Evolutionary conservation across 2,888 invertebrate species (phyloP).

Genomic region (Athalia cordata): DNA sequence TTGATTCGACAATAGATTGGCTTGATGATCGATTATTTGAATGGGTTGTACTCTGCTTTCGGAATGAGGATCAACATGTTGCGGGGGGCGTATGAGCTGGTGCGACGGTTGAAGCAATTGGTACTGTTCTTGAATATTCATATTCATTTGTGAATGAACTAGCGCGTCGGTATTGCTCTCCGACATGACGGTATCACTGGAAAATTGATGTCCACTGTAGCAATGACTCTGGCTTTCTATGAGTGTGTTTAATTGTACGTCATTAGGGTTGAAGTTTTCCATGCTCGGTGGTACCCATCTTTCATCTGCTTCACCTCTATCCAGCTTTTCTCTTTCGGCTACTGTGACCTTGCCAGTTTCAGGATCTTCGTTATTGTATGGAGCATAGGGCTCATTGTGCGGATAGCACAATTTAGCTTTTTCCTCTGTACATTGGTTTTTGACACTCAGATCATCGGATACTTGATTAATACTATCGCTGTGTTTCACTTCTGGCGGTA

Average conservation of each 20-base stretch:
- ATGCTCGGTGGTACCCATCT: conserved; percentile 80
- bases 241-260: conserved; percentile 64
- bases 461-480: conserved; percentile 49
- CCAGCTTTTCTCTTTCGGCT: conserved; percentile 71
- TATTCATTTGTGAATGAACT: conserved; percentile 63
- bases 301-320: conserved; percentile 76
- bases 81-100: conserved; percentile 59
- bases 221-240: conserved; percentile 70
- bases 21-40: conserved; percentile 62
- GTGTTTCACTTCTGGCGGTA: conserved; percentile 47
- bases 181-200: conserved; percentile 62
- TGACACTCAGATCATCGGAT: conserved; percentile 50
- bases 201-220: conserved; percentile 64
- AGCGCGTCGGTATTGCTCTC: conserved; percentile 58
- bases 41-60: conserved; percentile 57
- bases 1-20: conserved; percentile 54
- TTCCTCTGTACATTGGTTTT: conserved; percentile 62
- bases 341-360: conserved; percentile 70
- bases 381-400: conserved; percentile 60
- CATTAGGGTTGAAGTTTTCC: conserved; percentile 67
- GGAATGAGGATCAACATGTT: conserved; percentile 60
- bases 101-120: conserved; percentile 64
- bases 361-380: conserved; percentile 68
- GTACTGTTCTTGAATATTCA: conserved; percentile 68
- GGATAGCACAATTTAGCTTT: conserved; percentile 66